Conservation (phyloP, 2,113 vertebrate species). For the Platanista minor region DNA sequence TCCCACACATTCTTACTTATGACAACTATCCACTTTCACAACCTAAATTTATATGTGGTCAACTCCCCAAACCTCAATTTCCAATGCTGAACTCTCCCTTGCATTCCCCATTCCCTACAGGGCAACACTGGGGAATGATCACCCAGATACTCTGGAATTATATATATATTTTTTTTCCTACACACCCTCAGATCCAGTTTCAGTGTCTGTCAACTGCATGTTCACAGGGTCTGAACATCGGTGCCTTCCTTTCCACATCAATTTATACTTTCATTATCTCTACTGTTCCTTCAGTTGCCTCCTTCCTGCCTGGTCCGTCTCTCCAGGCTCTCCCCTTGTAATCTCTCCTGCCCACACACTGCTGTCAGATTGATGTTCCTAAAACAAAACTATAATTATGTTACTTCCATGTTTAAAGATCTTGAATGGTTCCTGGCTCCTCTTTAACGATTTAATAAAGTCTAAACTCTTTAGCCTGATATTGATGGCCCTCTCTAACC, state of each 20-base stretch:
- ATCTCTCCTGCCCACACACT: neutral
- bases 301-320: neutral
- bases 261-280: neutral
- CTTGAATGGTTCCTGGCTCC: slow-evolving; percentile 14
- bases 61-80: neutral
- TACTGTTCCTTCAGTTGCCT: neutral
- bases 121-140: neutral
- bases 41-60: neutral
- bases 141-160: neutral
- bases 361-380: neutral
- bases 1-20: neutral
- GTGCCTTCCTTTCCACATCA: neutral
- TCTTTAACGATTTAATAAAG: slow-evolving; percentile 32
- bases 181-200: neutral
- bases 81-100: neutral
- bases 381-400: slow-evolving; percentile 1
- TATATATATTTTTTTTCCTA: neutral
- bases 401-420: neutral
- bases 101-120: neutral
- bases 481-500: neutral
- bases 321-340: neutral
- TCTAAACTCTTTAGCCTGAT: neutral
- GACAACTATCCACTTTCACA: neutral
- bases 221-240: neutral
- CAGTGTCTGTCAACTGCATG: neutral